Conservation (phyloP, 2,113 vertebrate species). For the Charina bottae region DNA sequence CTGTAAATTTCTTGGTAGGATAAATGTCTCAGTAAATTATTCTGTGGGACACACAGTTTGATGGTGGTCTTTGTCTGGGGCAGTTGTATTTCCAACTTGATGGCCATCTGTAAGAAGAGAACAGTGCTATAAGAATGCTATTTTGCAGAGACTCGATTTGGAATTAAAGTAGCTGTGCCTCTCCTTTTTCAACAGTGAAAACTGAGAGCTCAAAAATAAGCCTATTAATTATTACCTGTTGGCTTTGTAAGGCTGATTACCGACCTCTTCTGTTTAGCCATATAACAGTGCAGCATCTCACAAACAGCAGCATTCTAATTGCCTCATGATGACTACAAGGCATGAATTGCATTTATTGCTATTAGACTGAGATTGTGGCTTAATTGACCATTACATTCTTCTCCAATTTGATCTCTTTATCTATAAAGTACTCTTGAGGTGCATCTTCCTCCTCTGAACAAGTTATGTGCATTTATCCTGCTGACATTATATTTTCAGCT, state of each 20-base stretch:
- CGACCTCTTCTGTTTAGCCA: neutral
- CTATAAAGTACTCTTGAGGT: neutral
- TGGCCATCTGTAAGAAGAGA: neutral
- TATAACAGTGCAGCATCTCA: neutral
- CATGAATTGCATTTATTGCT: conserved; percentile 12
- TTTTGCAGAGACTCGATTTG: conserved; percentile 1
- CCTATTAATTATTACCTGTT: conserved; percentile 12
- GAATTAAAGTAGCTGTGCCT: neutral
- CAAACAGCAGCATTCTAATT: conserved; percentile 18
- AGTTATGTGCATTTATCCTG: neutral
- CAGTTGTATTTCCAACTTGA: neutral
- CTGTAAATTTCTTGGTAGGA: neutral
- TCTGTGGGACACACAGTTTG: neutral
- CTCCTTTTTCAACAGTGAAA: neutral
- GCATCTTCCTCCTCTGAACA: neutral
- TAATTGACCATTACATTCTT: neutral
- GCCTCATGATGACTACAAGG: conserved; percentile 7
- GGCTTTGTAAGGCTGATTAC: conserved; percentile 24
- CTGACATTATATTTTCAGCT: neutral
- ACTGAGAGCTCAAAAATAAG: neutral
- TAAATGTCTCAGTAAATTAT: neutral
- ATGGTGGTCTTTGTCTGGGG: neutral
- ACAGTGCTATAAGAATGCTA: neutral
- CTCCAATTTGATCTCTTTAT: neutral
- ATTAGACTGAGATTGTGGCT: accelerated